Base-by-base conservation (phyloP, 2,888 invertebrate species). In the Eustalomyia histrio region DNA sequence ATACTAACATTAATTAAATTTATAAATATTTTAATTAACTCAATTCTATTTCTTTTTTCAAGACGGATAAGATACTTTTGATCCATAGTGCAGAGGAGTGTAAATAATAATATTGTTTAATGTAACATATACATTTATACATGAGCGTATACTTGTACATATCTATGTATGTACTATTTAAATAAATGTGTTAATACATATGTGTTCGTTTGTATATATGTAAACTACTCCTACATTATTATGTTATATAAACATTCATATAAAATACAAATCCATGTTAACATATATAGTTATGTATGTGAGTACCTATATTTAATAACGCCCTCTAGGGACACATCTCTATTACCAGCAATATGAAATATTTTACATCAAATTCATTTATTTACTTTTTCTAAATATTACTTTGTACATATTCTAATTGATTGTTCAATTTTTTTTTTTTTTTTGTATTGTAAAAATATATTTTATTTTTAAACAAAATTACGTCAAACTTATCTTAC, bases 231-330 rank as follows among this genome's bases (percentile, higher is more conserved):
- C 35, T 57, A 29, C 43, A 47, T n/a, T 47, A 47, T 47, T 4
- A 4, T 47, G n/a, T n/a, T n/a, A 47, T 47, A n/a, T 47, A 47
- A 47, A 0, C 55, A 14, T 7, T 2, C 29, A 18, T 24, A n/a
- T 29, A 55, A 24, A 69, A 57, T 72, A 63, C 29, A 67, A 63
- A 3, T 29, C 3, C 7, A 29, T 29, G 29, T 29, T 29, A 29
- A 29, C 71, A 52, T 75, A 80, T 83, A 73, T 79, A 80, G n/a
- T n/a, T 29, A 80, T 80, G 58, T 78, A 65, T 60, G 10, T 33
- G 52, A 10, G 6, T 39, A 50, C 12, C 10, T 12, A 47, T 47
- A 47, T 47, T n/a, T 5, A 47, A 47, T 47, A 47, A 47, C 43
- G n/a, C 43, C 43, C 43, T 47, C 43, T 47, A 47, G 43, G 43